A percentile compares a stretch with the other conserved stretches of the same genome.
Evolutionary conservation across 2,113 vertebrate genomes (phyloP).

Genomic region (human): GRCh38 chr12:33285001-33285500

Average conservation of each 20-base stretch:
- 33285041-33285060: not conserved
- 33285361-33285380: not conserved
- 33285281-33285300: not conserved
- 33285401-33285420: not conserved
- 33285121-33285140: not conserved
- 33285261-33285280: not conserved
- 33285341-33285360: not conserved
- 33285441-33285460: not conserved
- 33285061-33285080: not conserved
- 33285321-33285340: not conserved
- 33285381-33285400: not conserved
- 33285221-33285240: not conserved
- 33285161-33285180: not conserved
- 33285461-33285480: not conserved
- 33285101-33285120: not conserved
- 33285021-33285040: not conserved
- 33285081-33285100: not conserved
- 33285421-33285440: not conserved
- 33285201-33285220: not conserved
- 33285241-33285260: not conserved
- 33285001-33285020: not conserved
- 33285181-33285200: not conserved
- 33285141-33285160: not conserved
- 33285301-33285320: not conserved
- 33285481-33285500: not conserved